Evolutionary conservation across 2,113 vertebrate species (phyloP), one percentile per base, ranked within the genome.

Genomic region (Choloepus hoffmanni): DNA sequence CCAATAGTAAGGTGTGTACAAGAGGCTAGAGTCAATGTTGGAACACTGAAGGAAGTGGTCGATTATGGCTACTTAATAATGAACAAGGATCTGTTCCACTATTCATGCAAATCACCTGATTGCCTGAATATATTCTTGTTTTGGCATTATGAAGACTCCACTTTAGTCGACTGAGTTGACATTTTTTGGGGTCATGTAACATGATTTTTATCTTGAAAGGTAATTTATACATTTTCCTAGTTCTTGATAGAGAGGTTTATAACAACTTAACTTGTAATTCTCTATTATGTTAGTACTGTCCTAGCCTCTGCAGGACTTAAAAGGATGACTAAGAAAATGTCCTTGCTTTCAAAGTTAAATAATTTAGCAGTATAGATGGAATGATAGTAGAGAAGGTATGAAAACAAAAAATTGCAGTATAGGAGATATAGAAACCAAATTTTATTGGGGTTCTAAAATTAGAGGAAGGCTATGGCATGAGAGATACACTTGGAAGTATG

Each of bases 311-410:
- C 0, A 55, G 16, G 36, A 82, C 36, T 86, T 82, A 67, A 58
- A 62, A 95, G 67, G 13, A 72, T 78, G 87, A 60, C 33, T 43
- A 36, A 74, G 14, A 23, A 28, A 28, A 18, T 94, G 48, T 65
- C 23, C 53, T 91, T 95, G 15, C 9, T 33, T 94, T 76, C 19
- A 89, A 76, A 92, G 23, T 67, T 89, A 77, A 72, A 70, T 73
- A 18, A 73, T 73, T 73, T 76, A 76, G 53, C 53, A 89, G 13
- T 65, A 33, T 92, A 70, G 3, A 77, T 9, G 77, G 12, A 9
- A 50, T 28, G 36, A 58, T 72, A 21, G 16, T 79, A 62, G 28
- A 62, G 3, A 84, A 26, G 33, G 21, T 76, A 84, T 33, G 33
- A 68, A 63, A 14, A 62, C 43, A 93, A 60, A n/a, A 90, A 8